A percentile compares a stretch with the other conserved stretches of the same genome.
phyloP scores from a whole-genome alignment of 2,888 invertebrate genomes.

The Drosophila nigricruria region DNA sequence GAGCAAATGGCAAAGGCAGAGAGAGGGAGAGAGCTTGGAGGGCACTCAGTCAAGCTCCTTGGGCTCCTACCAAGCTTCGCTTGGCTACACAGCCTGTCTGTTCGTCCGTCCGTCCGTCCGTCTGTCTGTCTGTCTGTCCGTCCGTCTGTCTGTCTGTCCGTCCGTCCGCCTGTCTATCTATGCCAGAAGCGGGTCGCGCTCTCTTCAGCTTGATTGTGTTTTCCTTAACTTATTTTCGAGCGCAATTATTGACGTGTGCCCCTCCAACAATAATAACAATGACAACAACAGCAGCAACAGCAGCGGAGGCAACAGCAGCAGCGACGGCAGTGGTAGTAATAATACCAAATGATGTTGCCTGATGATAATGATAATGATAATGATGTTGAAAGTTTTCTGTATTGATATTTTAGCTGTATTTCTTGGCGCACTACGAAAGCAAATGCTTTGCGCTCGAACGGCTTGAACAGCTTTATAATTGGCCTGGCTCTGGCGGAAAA shows the following conservation, averaged over 20 bases:
- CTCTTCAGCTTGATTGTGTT: constrained; percentile 71
- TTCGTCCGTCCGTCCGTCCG: neutral
- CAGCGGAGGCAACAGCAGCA: constrained; percentile 7
- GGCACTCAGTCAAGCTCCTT: constrained; percentile 29
- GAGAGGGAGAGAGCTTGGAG: neutral
- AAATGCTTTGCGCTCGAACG: constrained; percentile 68
- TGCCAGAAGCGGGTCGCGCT: constrained; percentile 31
- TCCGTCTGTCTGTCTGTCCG: neutral
- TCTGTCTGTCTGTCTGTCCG: neutral
- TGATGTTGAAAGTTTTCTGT: constrained; percentile 36
- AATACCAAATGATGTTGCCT: constrained; percentile 19
- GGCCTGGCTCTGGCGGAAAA: constrained; percentile 73
- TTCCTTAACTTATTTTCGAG: constrained; percentile 74
- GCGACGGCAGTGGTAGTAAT: constrained; percentile 11
- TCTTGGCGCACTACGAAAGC: constrained; percentile 37
- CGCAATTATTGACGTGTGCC: constrained; percentile 78
- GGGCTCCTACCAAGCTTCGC: constrained; percentile 46
- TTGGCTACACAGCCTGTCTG: constrained; percentile 18
- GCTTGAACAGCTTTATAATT: constrained; percentile 75
- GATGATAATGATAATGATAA: constrained; percentile 9
- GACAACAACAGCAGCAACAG: constrained; percentile 16
- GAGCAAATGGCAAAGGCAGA: constrained; percentile 16
- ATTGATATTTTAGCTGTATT: constrained; percentile 54
- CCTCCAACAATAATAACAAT: constrained; percentile 52
- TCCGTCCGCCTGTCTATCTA: constrained; percentile 14